Evolutionary conservation across 2,113 vertebrate species (phyloP).

Genomic region (Scalopus aquaticus): DNA sequence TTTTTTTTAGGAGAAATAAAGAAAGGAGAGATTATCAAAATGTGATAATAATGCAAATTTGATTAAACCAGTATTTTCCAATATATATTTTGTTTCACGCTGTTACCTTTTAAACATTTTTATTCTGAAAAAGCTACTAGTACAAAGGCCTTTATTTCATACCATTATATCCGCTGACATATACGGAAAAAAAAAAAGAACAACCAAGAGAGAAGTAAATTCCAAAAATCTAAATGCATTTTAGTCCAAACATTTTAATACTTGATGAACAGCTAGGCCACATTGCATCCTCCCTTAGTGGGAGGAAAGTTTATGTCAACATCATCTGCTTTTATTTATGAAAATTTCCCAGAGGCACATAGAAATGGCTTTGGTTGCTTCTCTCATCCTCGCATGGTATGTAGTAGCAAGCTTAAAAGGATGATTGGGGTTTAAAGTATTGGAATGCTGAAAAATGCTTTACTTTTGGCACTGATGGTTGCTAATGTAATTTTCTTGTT

Average conservation of each 20-base stretch:
- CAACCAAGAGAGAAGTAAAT: slow-evolving; percentile 21
- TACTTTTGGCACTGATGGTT: slow-evolving; percentile 24
- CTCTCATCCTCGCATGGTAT: slow-evolving; percentile 5
- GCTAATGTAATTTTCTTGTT: slow-evolving; percentile 30
- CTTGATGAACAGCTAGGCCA: slow-evolving; percentile 49
- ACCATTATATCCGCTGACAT: slow-evolving; percentile 24
- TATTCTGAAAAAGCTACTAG: background rate
- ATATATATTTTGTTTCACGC: background rate
- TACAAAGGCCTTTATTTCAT: slow-evolving; percentile 22
- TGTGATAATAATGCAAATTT: background rate
- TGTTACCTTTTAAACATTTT: background rate
- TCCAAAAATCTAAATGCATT: slow-evolving; percentile 35
- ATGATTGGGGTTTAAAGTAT: slow-evolving; percentile 54
- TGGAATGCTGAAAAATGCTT: slow-evolving; percentile 61
- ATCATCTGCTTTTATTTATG: slow-evolving; percentile 75
- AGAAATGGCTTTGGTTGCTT: slow-evolving; percentile 21
- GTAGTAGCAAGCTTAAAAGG: slow-evolving; percentile 58
- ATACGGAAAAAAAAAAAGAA: background rate
- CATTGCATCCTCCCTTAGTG: background rate
- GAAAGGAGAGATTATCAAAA: slow-evolving; percentile 12
- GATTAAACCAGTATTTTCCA: background rate
- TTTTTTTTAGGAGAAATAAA: background rate
- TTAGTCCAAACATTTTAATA: slow-evolving; percentile 56
- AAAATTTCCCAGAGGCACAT: slow-evolving; percentile 57
- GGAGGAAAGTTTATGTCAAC: slow-evolving; percentile 65